These are phyloP conservation scores for Drosophila baimaii DNA, from an alignment of 1,140 invertebrate species.

Conservation along the genomic window DNA sequence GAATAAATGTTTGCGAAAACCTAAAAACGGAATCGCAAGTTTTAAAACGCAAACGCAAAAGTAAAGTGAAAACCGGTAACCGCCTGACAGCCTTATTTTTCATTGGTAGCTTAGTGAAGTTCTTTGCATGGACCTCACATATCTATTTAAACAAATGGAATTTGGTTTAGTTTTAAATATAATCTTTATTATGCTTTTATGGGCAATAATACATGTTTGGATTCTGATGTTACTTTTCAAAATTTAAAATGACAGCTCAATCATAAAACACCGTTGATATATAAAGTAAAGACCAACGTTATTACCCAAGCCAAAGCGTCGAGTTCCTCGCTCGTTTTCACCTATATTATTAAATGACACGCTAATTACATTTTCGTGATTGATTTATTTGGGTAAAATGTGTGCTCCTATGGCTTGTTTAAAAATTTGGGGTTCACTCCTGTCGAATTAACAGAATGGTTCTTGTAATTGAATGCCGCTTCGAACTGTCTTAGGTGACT, in stretches of 20 bases:
- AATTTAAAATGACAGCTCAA: slow-evolving; percentile 50
- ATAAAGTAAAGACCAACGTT: slow-evolving; percentile 3
- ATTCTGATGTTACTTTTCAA: slow-evolving; percentile 35
- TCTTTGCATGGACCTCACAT: neutral
- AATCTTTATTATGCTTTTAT: slow-evolving; percentile 66
- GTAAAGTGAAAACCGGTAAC: too few relatives aligned
- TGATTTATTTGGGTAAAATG: slow-evolving; percentile 45
- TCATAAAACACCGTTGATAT: slow-evolving; percentile 32
- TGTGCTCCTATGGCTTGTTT: slow-evolving; percentile 27
- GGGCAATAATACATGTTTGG: slow-evolving; percentile 68
- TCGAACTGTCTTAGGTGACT: slow-evolving; percentile 7
- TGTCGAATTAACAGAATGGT: slow-evolving; percentile 17
- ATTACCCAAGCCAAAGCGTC: slow-evolving; percentile 14
- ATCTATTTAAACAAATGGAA: neutral
- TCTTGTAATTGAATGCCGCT: slow-evolving; percentile 4
- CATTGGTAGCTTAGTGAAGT: too few relatives aligned
- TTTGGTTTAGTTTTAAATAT: slow-evolving; percentile 23
- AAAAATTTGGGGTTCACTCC: slow-evolving; percentile 24
- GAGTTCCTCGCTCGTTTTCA: slow-evolving; percentile 12
- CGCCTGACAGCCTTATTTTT: too few relatives aligned
- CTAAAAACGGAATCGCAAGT: too few relatives aligned
- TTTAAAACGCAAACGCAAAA: too few relatives aligned
- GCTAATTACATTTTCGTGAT: slow-evolving; percentile 32
- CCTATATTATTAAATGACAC: slow-evolving; percentile 32
- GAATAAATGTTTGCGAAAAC: too few relatives aligned